Base-by-base conservation (phyloP, 2,888 invertebrate genomes). In the Nomada fucata region DNA sequence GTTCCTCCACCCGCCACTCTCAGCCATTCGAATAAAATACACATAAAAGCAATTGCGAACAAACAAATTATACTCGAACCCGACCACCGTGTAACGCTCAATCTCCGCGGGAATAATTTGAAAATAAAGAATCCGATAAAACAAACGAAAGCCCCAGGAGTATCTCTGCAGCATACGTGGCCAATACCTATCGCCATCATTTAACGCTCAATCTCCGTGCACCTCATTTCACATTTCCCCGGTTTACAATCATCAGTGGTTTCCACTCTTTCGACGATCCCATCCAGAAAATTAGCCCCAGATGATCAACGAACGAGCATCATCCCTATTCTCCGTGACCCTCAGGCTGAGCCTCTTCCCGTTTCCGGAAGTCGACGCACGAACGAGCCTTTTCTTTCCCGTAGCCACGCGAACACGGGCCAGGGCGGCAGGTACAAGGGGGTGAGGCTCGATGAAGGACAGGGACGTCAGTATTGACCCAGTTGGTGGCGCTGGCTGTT, bases 381-480 rank as follows among this genome's bases (percentile, higher is more conserved):
- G 64, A 67, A 60, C 57, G 60, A 29, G 10, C 44, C 36, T 71
- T 73, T 79, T 74, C 71, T 69, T 76, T 53, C 68, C 55, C 69
- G 79, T 55, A 55, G 44, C 64, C 64, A 44, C 55, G 68, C 65
- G 71, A 42, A 50, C 29, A 61, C 4, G 36, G 52, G 7, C 29
- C 50, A 53, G 26, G 44, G 55, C 55, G 64, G 76, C 20, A 23
- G 26, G 53, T n/a, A 55, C 2, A 26, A 15, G 36, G 20, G 52
- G 63, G n/a, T 52, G 26, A 47, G 47, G 2, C 11, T 11, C 9
- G 20, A 70, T 83, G 86, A 86, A 85, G 86, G 84, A 85, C 86
- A 89, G 89, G 86, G 85, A 88, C 82, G 85, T 86, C 86, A 88
- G 90, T 91, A 91, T 91, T 91, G 91, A 91, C 91, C 91, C 89